These are phyloP conservation scores for Staurois parvus DNA, from an alignment of 2,797 vertebrate species.

Conservation along the genomic window DNA sequence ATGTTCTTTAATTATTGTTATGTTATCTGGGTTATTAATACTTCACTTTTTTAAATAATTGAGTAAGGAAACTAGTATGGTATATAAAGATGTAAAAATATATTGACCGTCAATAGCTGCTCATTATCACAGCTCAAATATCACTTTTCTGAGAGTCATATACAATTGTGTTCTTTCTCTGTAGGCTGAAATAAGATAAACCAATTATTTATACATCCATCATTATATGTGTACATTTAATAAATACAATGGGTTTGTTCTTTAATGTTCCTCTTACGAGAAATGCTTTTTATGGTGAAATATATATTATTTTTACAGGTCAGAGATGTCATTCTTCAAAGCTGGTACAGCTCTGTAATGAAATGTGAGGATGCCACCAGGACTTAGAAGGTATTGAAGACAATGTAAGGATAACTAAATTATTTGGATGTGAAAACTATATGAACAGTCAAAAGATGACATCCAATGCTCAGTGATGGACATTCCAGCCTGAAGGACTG, in stretches of 20 bases:
- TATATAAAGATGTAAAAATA: no score
- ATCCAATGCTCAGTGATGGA: no score
- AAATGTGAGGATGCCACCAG: background rate
- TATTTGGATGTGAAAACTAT: no score
- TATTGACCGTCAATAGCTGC: background rate
- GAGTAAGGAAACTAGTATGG: no score
- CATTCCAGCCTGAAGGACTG: no score
- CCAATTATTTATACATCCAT: background rate
- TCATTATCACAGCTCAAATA: background rate
- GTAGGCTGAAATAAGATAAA: background rate
- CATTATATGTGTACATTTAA: background rate
- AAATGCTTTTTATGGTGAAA: background rate
- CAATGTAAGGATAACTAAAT: background rate
- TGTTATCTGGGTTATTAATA: no score
- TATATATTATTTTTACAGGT: background rate
- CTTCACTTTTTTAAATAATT: no score
- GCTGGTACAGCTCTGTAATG: background rate
- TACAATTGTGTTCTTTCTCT: background rate
- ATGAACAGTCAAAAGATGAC: no score
- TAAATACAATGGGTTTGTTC: no score
- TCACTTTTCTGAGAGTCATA: background rate
- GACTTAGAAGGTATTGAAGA: background rate
- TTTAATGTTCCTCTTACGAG: background rate
- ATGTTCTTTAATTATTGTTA: no score
- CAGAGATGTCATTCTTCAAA: background rate